A percentile compares a stretch with the other conserved stretches of the same genome.
phyloP scores from a whole-genome alignment of 1,140 invertebrate genomes.

The Drosophila navojoa region DNA sequence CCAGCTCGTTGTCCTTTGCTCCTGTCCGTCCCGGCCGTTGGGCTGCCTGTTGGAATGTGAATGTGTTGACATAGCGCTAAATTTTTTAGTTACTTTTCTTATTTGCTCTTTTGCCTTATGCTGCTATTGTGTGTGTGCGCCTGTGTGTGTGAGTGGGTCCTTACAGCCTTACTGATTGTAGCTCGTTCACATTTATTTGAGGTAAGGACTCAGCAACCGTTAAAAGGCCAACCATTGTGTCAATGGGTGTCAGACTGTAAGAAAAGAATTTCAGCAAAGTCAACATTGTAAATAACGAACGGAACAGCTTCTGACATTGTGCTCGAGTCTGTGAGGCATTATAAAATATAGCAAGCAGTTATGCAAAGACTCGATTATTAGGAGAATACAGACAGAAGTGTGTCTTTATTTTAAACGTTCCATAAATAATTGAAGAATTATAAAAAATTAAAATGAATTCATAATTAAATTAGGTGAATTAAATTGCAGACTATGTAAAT shows the following conservation, averaged over 20 bases:
- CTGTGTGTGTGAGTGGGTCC: constrained; percentile 31
- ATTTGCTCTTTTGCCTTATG: constrained; percentile 51
- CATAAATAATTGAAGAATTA: too few relatives aligned
- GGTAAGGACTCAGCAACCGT: constrained; percentile 45
- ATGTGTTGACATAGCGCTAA: constrained; percentile 78
- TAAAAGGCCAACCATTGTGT: constrained; percentile 50
- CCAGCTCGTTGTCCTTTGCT: constrained; percentile 51
- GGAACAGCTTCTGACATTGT: background rate
- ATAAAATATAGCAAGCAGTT: background rate
- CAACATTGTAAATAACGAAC: constrained; percentile 60
- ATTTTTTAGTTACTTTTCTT: constrained; percentile 75
- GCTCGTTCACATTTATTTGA: constrained; percentile 45
- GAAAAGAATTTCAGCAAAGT: constrained; percentile 53
- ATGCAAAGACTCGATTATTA: background rate
- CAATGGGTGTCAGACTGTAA: constrained; percentile 62
- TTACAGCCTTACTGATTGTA: constrained; percentile 60
- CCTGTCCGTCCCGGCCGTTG: background rate
- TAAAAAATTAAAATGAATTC: too few relatives aligned
- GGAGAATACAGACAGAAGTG: too few relatives aligned
- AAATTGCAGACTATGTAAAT: too few relatives aligned
- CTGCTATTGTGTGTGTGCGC: background rate
- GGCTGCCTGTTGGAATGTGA: constrained; percentile 46
- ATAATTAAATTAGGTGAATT: too few relatives aligned
- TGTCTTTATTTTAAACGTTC: too few relatives aligned
- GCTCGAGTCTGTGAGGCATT: too few relatives aligned